Evolutionary conservation across 2,797 vertebrate species (phyloP).

Genomic region (Myotis myotis): DNA sequence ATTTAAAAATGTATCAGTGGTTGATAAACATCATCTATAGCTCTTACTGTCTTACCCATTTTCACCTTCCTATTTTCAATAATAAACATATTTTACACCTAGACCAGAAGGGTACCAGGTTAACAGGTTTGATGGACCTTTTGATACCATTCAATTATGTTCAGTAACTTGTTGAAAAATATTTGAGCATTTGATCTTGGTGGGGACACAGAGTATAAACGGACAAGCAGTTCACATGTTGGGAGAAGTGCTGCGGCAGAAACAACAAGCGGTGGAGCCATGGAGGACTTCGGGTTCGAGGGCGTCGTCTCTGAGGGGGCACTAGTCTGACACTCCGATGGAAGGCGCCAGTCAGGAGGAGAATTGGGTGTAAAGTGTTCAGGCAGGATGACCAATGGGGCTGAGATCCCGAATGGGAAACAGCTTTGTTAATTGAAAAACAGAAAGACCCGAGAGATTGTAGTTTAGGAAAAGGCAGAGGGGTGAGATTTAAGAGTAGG

Average conservation of each 20-base stretch:
- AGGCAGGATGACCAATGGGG: not conserved
- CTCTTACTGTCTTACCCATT: not conserved
- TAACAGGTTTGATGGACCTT: slow-evolving; percentile 5
- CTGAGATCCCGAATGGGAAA: not conserved
- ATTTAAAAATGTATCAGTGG: not conserved
- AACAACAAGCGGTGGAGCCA: not conserved
- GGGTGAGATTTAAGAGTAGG: not conserved
- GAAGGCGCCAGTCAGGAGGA: not conserved
- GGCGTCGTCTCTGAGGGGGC: not conserved
- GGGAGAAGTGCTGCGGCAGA: not conserved
- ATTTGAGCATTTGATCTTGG: not conserved
- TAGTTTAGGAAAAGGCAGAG: not conserved
- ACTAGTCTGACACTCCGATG: not conserved
- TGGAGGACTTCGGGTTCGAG: not conserved
- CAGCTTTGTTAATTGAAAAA: not conserved
- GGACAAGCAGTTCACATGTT: not conserved
- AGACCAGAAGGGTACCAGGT: not conserved
- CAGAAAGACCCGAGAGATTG: not conserved
- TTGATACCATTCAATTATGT: not conserved
- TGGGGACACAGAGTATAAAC: not conserved
- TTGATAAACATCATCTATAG: not conserved
- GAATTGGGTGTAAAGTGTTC: not conserved
- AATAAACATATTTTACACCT: not conserved
- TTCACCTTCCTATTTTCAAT: slow-evolving; percentile 38
- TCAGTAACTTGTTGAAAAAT: not conserved